These are phyloP conservation scores for Stenurella melanura DNA, from an alignment of 2,888 invertebrate species.

Conservation along the genomic window DNA sequence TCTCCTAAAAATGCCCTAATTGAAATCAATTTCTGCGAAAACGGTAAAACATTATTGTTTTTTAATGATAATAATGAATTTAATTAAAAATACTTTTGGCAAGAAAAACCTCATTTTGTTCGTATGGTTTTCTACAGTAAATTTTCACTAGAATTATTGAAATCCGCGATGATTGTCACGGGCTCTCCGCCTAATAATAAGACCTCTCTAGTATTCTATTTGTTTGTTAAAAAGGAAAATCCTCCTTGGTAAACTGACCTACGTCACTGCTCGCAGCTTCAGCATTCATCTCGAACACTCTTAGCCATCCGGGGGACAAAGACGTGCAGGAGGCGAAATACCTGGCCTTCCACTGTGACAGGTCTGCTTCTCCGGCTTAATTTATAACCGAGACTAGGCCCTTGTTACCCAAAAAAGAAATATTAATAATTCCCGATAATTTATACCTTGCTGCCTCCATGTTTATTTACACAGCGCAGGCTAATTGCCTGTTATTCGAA, in stretches of 20 bases:
- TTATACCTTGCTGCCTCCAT: slow-evolving; percentile 64
- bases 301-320: not conserved
- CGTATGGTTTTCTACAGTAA: too few relatives aligned
- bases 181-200: too few relatives aligned
- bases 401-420: slow-evolving; percentile 67
- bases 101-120: too few relatives aligned
- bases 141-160: too few relatives aligned
- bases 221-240: not conserved
- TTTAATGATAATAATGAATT: too few relatives aligned
- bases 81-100: too few relatives aligned
- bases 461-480: slow-evolving; percentile 68
- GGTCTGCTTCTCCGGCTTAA: slow-evolving; percentile 59
- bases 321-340: slow-evolving; percentile 37
- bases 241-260: not conserved
- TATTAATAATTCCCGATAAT: slow-evolving; percentile 68
- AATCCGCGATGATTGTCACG: too few relatives aligned
- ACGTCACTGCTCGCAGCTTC: not conserved
- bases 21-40: too few relatives aligned
- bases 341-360: slow-evolving; percentile 58
- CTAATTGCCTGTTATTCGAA: slow-evolving; percentile 67
- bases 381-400: slow-evolving; percentile 57
- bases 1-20: too few relatives aligned
- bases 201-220: not conserved
- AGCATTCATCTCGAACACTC: slow-evolving; percentile 9
- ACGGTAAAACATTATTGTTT: too few relatives aligned